These are phyloP conservation scores for Cyclopterus lumpus DNA, from an alignment of 2,797 vertebrate genomes.

Conservation along the genomic window DNA sequence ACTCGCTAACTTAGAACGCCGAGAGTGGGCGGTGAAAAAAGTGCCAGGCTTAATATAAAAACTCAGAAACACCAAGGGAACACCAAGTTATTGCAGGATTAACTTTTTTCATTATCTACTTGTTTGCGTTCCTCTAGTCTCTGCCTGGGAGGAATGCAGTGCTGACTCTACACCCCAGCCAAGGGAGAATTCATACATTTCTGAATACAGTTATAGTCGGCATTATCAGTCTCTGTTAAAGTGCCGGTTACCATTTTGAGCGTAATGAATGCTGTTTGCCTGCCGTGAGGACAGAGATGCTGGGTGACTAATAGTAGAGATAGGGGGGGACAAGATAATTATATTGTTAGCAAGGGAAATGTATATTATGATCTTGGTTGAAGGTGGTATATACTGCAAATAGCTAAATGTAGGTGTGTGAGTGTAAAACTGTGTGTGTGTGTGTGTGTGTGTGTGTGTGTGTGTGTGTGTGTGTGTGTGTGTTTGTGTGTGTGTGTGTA, in stretches of 20 bases:
- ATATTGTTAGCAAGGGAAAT: constrained; percentile 51
- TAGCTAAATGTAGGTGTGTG: constrained; percentile 31
- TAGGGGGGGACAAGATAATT: constrained; percentile 51
- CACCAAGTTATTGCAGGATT: constrained; percentile 77
- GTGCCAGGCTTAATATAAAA: constrained; percentile 74
- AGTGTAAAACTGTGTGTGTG: constrained; percentile 10
- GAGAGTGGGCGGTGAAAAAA: constrained; percentile 64
- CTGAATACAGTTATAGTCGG: constrained; percentile 50
- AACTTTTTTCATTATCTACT: constrained; percentile 81
- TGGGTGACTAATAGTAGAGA: constrained; percentile 76
- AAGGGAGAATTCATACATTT: constrained; percentile 59
- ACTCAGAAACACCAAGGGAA: constrained; percentile 70
- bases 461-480: constrained; percentile 15
- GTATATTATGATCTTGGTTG: constrained; percentile 63
- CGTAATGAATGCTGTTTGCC: constrained; percentile 72
- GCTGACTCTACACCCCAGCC: constrained; percentile 61
- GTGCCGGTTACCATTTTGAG: constrained; percentile 63
- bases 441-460: neutral
- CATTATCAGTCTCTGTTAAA: constrained; percentile 60
- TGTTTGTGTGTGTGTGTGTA: constrained; percentile 8
- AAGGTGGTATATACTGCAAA: constrained; percentile 44
- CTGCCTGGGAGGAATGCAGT: constrained; percentile 64
- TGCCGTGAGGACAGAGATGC: constrained; percentile 72
- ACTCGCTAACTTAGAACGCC: constrained; percentile 56
- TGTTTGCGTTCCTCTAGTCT: constrained; percentile 71